Base-by-base conservation (phyloP, 1,140 invertebrate species). In the Calephelis nemesis region DNA sequence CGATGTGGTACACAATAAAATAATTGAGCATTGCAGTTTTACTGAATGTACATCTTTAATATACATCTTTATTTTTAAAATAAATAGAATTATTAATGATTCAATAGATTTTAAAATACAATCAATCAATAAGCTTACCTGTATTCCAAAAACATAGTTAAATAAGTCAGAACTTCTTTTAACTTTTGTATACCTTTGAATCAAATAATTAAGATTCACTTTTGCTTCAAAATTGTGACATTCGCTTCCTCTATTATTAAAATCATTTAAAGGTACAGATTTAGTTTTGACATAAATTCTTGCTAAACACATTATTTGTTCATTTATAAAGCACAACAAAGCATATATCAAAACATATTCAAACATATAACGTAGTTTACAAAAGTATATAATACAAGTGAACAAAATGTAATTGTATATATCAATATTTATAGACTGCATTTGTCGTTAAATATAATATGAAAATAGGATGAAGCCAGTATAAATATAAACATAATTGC, bases 111-210 rank as follows among this genome's bases (percentile, higher is more conserved):
- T n/a, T n/a, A n/a, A n/a, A n/a, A 62, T 48, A 9, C 30, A 62
- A 42, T 52, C 7, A 65, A 19, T n/a, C 47, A n/a, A 12, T 69
- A 7, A 58, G 58, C 64, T 72, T 47, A 71, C 72, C 62, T 74
- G 72, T 64, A 74, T 12, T 13, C 69, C 63, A 49, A 68, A 74
- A 40, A 74, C 63, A 30, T 67, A 45, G 30, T 74, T 74, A 48
- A 74, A 71, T n/a, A 69, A 47, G n/a, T 63, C 67, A 48, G 64
- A 69, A 62, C 54, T 58, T 19, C 67, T 65, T 62, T 68, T 64
- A 3, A 71, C 62, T 62, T 67, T 67, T 12, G 50, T 62, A 12
- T 54, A 54, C 30, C 15, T 11, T 4, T 54, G 4, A 19, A 10
- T 54, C 10, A 54, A 54, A 54, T 5, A 0, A 19, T 19, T 39